Percentiles rank a stretch among this genome's conserved stretches.
These are phyloP conservation scores for Aphelocoma coerulescens DNA, from an alignment of 2,113 vertebrate genomes.

Conservation along the genomic window DNA sequence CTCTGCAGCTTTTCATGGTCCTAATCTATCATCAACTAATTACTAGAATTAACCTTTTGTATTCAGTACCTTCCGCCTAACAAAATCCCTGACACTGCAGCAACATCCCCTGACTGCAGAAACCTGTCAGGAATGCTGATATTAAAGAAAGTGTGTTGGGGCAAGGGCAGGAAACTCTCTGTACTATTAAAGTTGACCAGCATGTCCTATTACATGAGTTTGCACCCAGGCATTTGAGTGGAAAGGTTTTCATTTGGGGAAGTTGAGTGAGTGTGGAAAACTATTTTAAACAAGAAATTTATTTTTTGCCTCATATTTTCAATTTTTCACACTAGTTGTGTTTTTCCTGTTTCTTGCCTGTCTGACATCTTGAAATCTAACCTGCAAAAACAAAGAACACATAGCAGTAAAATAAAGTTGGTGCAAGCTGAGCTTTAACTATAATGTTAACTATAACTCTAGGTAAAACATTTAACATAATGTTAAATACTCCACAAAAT, in stretches of 20 bases:
- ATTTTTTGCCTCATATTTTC: background rate
- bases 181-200: background rate
- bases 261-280: background rate
- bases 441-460: background rate
- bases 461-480: background rate
- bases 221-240: background rate
- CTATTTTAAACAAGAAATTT: background rate
- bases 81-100: conserved; percentile 36
- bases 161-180: background rate
- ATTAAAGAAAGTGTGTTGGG: background rate
- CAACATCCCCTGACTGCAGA: background rate
- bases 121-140: background rate
- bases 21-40: conserved; percentile 62
- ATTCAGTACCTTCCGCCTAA: conserved; percentile 10
- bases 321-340: background rate
- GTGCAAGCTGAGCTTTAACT: background rate
- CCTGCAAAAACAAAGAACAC: background rate
- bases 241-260: background rate
- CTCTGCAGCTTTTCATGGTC: conserved; percentile 5
- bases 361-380: background rate
- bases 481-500: background rate
- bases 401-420: background rate
- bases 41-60: conserved; percentile 61
- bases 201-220: background rate
- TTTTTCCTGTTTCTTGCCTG: background rate